Evolutionary conservation across 2,113 vertebrate genomes (phyloP), one percentile per base, ranked within the genome.

Genomic region (Leptosomus discolor): DNA sequence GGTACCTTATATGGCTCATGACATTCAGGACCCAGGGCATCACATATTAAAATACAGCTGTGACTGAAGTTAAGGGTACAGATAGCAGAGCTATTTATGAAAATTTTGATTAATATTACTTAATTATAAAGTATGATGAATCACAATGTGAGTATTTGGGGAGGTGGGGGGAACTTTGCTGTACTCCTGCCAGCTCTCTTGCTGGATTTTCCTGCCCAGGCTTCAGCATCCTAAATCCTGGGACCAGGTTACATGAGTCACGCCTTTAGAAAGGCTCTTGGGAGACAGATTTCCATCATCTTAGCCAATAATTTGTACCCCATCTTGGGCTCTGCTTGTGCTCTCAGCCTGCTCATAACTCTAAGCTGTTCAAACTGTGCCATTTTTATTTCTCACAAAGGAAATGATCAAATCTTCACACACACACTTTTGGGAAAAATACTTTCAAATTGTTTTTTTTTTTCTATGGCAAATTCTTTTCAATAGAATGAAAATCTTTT

Each of bases 231-330:
- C 29, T 39, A 11, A 13, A 65, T 65, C 16, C 27, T 67, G 32
- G 9, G 60, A 5, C 18, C 12, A 23, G 39, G 11, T 39, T 14
- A 36, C 1, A 0, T 3, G 29, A 56, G 12, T 88, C 16, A 10
- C 9, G 37, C 16, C 13, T 69, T 65, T 29, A 60, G 41, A 34
- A 48, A n/a, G 6, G 8, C 5, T 89, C 45, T 80, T 39, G 30
- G 7, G 19, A 58, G 11, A 13, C 15, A 50, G 11, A 18, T n/a
- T 79, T 68, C 8, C 5, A 15, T 23, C 11, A 39, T 21, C 6
- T 54, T 43, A 37, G 4, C 9, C 27, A 34, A 22, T 45, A 27
- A 46, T 83, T 91, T 68, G 10, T 73, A 43, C 6, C 20, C 3
- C 13, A 43, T 4, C 5, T 76, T 75, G 46, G 12, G 4, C 15